Base-by-base conservation (phyloP, 2,797 vertebrate genomes). In the Poeciliopsis infans region DNA sequence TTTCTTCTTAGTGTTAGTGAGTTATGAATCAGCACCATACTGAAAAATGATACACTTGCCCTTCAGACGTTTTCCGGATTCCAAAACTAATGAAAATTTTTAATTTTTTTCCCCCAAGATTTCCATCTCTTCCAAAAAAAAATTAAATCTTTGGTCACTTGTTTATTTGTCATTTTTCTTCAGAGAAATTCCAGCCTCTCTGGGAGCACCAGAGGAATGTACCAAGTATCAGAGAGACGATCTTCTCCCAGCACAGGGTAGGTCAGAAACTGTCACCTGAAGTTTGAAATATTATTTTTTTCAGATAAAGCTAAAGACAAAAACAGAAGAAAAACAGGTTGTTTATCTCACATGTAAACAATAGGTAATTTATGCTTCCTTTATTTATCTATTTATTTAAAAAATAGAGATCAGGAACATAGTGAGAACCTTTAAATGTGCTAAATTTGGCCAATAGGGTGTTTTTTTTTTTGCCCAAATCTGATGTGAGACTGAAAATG, bases 231-330 rank as follows among this genome's bases (percentile, higher is more conserved):
- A 0, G 96, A 96, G 12, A 91, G 95, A 43, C 95, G 94, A 5
- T 96, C 96, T 5, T 96, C 96, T 10, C 95, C 96, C 79, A 96
- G 95, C 91, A 96, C 95, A 41, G 96, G 95, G 96, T 97, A 89
- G 87, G 95, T 90, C 72, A 15, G 16, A 20, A 43, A n/a, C 46
- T 43, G 20, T 57, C 49, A 25, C 47, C 46, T 36, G 10, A 16
- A 41, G 13, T 74, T 18, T 78, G 77, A 77, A 76, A 66, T 49
- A 25, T 43, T 51, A 71, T 69, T n/a, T n/a, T 57, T 43, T n/a
- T 43, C 39, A 39, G 2, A 64, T 64, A 64, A 33, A 36, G 20
- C 7, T 64, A 36, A 64, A 64, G 61, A 20, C 7, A 15, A 66
- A 66, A 39, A 33, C n/a, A 36, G 59, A 25, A 70, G 20, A 51